Conservation (phyloP, 1,140 invertebrate species). For the Bombus picipes region DNA sequence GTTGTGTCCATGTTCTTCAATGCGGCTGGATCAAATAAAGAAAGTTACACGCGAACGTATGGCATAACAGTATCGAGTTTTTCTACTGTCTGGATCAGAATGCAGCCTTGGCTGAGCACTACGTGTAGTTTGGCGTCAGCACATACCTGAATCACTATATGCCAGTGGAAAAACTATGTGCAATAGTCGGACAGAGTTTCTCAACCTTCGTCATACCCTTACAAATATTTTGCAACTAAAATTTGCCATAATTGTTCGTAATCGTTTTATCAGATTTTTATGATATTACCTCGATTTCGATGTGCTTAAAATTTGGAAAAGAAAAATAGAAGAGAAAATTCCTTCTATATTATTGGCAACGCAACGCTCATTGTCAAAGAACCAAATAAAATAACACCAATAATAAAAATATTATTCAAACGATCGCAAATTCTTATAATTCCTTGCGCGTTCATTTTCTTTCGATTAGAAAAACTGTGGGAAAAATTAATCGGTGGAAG, state of each 20-base stretch:
- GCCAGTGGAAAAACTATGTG: conserved; percentile 52
- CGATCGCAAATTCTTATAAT: too few relatives aligned
- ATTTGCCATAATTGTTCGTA: too few relatives aligned
- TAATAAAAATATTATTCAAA: too few relatives aligned
- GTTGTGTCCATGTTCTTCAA: conserved; percentile 27
- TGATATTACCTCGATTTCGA: too few relatives aligned
- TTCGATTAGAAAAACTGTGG: background rate
- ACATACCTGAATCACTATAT: conserved; percentile 44
- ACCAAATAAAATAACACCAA: too few relatives aligned
- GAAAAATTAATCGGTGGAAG: background rate
- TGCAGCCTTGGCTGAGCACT: conserved; percentile 45
- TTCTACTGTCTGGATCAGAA: conserved; percentile 61
- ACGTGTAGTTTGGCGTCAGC: conserved; percentile 33
- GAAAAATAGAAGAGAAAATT: too few relatives aligned
- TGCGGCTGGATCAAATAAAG: conserved; percentile 53
- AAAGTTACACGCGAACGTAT: conserved; percentile 62
- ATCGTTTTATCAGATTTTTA: too few relatives aligned
- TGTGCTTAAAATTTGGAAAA: too few relatives aligned
- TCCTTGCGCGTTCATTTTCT: background rate
- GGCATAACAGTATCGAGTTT: conserved; percentile 63
- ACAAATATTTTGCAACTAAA: too few relatives aligned
- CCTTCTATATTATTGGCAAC: too few relatives aligned
- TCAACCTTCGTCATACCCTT: conserved; percentile 30
- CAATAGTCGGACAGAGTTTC: conserved; percentile 51
- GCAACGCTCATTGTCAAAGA: too few relatives aligned